Evolutionary conservation across 2,113 vertebrate genomes (phyloP).

Genomic region (Notothenia coriiceps): DNA sequence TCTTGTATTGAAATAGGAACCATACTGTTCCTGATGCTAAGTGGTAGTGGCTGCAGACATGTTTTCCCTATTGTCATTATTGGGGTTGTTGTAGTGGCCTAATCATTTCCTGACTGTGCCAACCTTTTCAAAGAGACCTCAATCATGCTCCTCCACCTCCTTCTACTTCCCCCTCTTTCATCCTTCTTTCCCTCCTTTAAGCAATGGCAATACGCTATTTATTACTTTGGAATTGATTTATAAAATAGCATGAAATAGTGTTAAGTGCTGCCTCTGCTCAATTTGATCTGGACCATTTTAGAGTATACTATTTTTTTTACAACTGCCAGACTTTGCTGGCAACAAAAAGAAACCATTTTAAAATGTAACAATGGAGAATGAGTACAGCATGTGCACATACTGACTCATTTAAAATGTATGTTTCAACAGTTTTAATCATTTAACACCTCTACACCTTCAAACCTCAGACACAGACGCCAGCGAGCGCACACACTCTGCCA

Average conservation of each 20-base stretch:
- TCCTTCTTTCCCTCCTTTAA: constrained; percentile 20
- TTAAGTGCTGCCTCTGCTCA: constrained; percentile 8
- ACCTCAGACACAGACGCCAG: constrained; percentile 41
- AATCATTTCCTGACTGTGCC: constrained; percentile 78
- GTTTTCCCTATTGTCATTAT: constrained; percentile 77
- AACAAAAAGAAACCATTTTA: not conserved
- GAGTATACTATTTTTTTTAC: not conserved
- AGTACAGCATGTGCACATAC: constrained; percentile 30
- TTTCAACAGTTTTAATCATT: constrained; percentile 55
- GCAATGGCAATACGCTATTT: constrained; percentile 31
- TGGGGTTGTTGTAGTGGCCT: constrained; percentile 73
- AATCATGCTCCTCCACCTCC: constrained; percentile 47
- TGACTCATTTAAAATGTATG: constrained; percentile 52
- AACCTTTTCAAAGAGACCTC: constrained; percentile 57
- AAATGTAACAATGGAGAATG: constrained; percentile 29
- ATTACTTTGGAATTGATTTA: constrained; percentile 26
- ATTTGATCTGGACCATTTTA: not conserved
- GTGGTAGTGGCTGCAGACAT: constrained; percentile 71
- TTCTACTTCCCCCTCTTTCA: constrained; percentile 47
- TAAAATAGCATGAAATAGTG: constrained; percentile 13
- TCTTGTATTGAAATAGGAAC: constrained; percentile 68
- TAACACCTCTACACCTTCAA: constrained; percentile 60
- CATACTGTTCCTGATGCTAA: constrained; percentile 71
- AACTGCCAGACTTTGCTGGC: constrained; percentile 2
- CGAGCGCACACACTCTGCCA: constrained; percentile 15